Base-by-base conservation (phyloP, 30 jellyfish, hydroid and myxozoan species). In the Pseudorhiza aurosa region DNA sequence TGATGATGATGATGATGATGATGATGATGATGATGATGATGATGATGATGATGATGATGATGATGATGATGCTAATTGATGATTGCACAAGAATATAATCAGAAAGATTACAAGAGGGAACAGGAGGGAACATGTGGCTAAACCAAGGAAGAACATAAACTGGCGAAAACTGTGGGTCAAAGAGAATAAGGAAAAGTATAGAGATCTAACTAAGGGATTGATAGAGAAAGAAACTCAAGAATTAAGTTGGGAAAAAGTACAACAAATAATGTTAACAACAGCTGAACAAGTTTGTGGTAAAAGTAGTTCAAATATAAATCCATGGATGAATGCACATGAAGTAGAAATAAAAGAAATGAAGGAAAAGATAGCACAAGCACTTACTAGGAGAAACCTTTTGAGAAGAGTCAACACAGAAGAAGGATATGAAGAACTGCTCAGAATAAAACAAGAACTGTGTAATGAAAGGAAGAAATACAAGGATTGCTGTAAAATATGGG, bases 211-310 rank as follows among this genome's bases (percentile, higher is more conserved):
- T 46, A 14, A 46, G 60, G 60, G 5, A 46, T 46, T 46, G 19
- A 46, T 14, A 0, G 60, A 46, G 0, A 14, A 14, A 46, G 12
- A 46, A 12, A 46, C 15, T 46, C 19, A 0, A 27, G 60, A 46
- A 46, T 46, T 46, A 46, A 46, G 19, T 14, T 46, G 60, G 60
- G 60, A 46, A 27, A 46, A 46, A 46, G 60, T 46, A 27, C 60
- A 46, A 46, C 53, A 40, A 15, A 40, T 46, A 46, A 46, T 46
- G 12, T 46, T 46, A 46, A 27, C 60, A 46, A 12, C 60, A 46
- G 60, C 60, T 46, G 60, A 46, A 46, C 60, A 46, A 2, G 60
- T 46, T 24, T 46, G 60, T 46, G 60, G 60, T 14, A 46, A 6
- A 46, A 46, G 19, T 8, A 46, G 60, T 14, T 46, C 60, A 46